Conservation (phyloP, 2,888 invertebrate species). For the Drosophila yooni region DNA sequence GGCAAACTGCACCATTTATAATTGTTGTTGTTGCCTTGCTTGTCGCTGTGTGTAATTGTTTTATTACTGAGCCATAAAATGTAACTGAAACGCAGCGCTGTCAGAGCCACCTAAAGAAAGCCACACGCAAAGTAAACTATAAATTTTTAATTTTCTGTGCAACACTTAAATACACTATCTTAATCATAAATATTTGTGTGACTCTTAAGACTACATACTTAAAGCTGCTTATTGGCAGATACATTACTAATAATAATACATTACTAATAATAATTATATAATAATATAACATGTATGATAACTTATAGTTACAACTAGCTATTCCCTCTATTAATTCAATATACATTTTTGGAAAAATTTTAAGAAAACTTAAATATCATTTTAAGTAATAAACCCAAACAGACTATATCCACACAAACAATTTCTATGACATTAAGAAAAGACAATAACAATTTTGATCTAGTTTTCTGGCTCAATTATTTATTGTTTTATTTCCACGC, state of each 20-base stretch:
- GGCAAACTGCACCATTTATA: constrained; percentile 64
- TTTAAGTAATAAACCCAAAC: not conserved
- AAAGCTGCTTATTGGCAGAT: not conserved
- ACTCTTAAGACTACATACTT: not conserved
- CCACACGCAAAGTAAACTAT: constrained; percentile 55
- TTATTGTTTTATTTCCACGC: not conserved
- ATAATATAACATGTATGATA: not conserved
- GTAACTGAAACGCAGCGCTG: constrained; percentile 53
- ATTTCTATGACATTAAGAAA: not conserved
- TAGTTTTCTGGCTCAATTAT: not conserved
- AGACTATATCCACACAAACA: not conserved
- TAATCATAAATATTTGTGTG: not conserved
- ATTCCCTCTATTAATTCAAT: not conserved
- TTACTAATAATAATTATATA: not conserved
- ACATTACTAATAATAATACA: not conserved
- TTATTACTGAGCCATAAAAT: constrained; percentile 73
- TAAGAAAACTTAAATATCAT: not conserved
- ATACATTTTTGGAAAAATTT: not conserved
- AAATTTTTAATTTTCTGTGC: not conserved
- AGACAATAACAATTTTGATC: not conserved
- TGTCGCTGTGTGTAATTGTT: constrained; percentile 52
- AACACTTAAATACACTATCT: constrained; percentile 22
- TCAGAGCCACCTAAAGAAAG: constrained; percentile 50
- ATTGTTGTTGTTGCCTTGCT: constrained; percentile 53
- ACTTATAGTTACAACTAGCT: not conserved